phyloP scores from a whole-genome alignment of 2,797 vertebrate genomes.

The Pseudochirops cupreus region DNA sequence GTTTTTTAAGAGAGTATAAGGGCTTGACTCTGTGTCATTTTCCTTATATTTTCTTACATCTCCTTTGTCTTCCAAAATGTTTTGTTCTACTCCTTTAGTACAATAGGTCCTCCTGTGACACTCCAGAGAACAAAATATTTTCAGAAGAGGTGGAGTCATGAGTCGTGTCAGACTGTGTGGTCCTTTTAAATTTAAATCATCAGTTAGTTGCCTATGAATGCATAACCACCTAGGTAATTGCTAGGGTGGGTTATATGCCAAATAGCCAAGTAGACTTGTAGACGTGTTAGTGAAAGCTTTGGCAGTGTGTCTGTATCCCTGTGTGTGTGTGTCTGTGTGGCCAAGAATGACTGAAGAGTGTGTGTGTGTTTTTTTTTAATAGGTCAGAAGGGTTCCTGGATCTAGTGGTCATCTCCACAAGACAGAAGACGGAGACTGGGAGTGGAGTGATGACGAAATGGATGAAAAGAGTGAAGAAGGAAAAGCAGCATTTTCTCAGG shows the following conservation, averaged over 20 bases:
- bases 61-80: conserved; percentile 40
- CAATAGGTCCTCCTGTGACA: background rate
- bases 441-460: conserved; percentile 99
- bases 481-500: conserved; percentile 94
- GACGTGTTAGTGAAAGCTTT: background rate
- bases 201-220: background rate
- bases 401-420: conserved; percentile 98
- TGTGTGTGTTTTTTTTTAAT: conserved; percentile 62
- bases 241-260: fast-evolving
- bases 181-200: background rate
- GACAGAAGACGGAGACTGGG: conserved; percentile 98
- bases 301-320: fast-evolving
- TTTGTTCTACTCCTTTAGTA: conserved; percentile 6
- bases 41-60: background rate
- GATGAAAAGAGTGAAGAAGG: conserved; percentile 96
- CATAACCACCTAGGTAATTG: background rate
- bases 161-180: background rate
- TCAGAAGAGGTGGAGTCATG: conserved; percentile 17
- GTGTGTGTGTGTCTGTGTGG: background rate
- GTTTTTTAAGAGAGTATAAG: conserved; percentile 46
- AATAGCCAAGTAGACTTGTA: background rate
- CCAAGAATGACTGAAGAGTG: conserved; percentile 22
- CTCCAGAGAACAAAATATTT: conserved; percentile 46
- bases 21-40: conserved; percentile 7
- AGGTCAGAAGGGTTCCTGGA: conserved; percentile 97